Percentiles rank a stretch among this genome's conserved stretches.
phyloP scores from a whole-genome alignment of 2,888 invertebrate genomes.

The Malthinus seriepunctatus region DNA sequence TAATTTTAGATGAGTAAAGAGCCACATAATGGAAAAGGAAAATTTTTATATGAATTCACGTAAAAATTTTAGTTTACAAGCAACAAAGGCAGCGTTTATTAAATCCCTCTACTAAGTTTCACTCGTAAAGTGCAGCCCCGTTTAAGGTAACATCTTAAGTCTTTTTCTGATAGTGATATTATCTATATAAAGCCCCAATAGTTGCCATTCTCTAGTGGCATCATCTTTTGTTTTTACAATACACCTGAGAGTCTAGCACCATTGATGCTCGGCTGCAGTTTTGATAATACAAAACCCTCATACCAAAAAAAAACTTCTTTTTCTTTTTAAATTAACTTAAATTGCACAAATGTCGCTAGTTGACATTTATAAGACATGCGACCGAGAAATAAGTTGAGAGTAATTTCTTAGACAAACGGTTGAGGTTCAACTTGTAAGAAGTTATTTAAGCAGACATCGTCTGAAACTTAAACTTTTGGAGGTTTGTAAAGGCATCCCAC shows the following conservation, averaged over 20 bases:
- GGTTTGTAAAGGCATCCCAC: too few relatives aligned
- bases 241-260: conserved; percentile 19
- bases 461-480: neutral
- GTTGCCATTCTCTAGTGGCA: conserved; percentile 1
- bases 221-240: conserved; percentile 19
- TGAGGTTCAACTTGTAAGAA: conserved; percentile 4
- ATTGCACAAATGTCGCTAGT: conserved; percentile 4
- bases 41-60: neutral
- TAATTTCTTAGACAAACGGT: conserved; percentile 14
- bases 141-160: neutral
- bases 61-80: conserved; percentile 4
- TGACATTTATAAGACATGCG: conserved; percentile 9
- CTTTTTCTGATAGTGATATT: conserved; percentile 12
- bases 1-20: too few relatives aligned
- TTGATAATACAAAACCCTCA: conserved; percentile 9
- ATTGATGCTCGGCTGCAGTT: conserved; percentile 11
- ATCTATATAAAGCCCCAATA: conserved; percentile 9
- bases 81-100: conserved; percentile 2
- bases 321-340: conserved; percentile 4
- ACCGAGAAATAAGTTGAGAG: neutral
- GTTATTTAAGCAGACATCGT: conserved; percentile 5
- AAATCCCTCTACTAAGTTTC: neutral
- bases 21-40: too few relatives aligned
- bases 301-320: neutral
- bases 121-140: neutral